These are phyloP conservation scores for Aromia moschata DNA, from an alignment of 2,888 invertebrate species.

Conservation along the genomic window DNA sequence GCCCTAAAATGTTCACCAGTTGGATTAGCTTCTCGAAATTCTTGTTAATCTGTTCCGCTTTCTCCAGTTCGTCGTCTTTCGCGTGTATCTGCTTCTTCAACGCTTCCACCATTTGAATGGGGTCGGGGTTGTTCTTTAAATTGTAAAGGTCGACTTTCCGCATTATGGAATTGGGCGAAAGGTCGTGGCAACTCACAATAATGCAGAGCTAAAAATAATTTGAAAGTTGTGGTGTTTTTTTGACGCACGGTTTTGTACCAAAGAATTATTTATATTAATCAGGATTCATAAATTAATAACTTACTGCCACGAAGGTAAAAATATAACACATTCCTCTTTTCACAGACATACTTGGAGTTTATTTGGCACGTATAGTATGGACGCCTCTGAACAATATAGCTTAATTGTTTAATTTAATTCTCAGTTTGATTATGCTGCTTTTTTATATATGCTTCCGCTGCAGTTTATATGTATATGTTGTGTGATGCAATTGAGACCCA, in stretches of 20 bases:
- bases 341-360: slow-evolving; percentile 1
- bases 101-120: slow-evolving; percentile 45
- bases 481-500: too few species aligned
- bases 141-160: slow-evolving; percentile 31
- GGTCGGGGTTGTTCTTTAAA: slow-evolving; percentile 35
- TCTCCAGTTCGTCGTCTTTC: slow-evolving; percentile 56
- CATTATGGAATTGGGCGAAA: slow-evolving; percentile 40
- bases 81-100: slow-evolving; percentile 52
- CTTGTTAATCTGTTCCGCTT: slow-evolving; percentile 60
- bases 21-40: slow-evolving; percentile 65
- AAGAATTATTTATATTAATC: too few species aligned
- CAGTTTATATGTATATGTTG: too few species aligned
- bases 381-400: too few species aligned
- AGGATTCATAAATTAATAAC: slow-evolving; percentile 1
- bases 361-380: background rate
- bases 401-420: background rate
- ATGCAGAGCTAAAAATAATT: slow-evolving; percentile 32
- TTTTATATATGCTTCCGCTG: background rate
- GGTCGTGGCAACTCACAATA: slow-evolving; percentile 30
- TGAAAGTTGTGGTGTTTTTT: too few species aligned
- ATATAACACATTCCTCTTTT: slow-evolving; percentile 7
- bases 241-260: too few species aligned
- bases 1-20: slow-evolving; percentile 64
- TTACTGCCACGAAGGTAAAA: slow-evolving; percentile 10
- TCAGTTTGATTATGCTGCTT: background rate